Evolutionary conservation across 2,113 vertebrate genomes (phyloP), one percentile per base, ranked within the genome.

Genomic region (Sapayoa aenigma): DNA sequence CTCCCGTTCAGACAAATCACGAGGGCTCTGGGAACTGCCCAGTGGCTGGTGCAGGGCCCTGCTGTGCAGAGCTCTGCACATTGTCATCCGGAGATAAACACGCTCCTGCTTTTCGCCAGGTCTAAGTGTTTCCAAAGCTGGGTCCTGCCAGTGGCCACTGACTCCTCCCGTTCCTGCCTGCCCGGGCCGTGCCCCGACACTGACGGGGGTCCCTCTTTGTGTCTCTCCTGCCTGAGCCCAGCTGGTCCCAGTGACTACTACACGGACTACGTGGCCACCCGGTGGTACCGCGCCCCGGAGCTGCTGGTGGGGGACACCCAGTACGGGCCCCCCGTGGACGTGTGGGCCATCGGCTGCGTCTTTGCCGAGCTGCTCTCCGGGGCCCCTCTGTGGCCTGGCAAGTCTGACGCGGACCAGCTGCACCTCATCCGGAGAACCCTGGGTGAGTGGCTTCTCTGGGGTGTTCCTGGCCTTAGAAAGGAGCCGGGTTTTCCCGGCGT

Each of bases 211-310:
- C n/a, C n/a, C n/a, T n/a, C n/a, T n/a, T 12, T 23, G 33, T 93
- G 84, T 89, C 33, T 92, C 31, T 96, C 56, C 83, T 77, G 83
- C 75, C 74, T 62, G 66, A 4, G 35, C 28, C 44, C 92, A 99
- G 99, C 99, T 5, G 99, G 99, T 9, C 99, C 99, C 0, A 98
- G 98, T 47, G 99, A 99, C 94, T 99, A 98, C 94, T 99, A 99
- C 97, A 99, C 99, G 0, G 99, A 99, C 95, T 99, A 99, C 2
- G 99, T 99, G 93, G 99, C 99, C 15, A 99, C 99, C 6, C 97
- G 99, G 30, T 99, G 99, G 99, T 99, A 99, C 92, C 98, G 99
- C n/a, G 98, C 98, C 42, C 99, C 99, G 0, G 99, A 99, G 96
- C 93, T 99, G 66, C 97, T 99, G 23, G 99, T 99, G 87, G 99